Evolutionary conservation across 2,888 invertebrate genomes (phyloP).

Genomic region (Ennomos erosarius): DNA sequence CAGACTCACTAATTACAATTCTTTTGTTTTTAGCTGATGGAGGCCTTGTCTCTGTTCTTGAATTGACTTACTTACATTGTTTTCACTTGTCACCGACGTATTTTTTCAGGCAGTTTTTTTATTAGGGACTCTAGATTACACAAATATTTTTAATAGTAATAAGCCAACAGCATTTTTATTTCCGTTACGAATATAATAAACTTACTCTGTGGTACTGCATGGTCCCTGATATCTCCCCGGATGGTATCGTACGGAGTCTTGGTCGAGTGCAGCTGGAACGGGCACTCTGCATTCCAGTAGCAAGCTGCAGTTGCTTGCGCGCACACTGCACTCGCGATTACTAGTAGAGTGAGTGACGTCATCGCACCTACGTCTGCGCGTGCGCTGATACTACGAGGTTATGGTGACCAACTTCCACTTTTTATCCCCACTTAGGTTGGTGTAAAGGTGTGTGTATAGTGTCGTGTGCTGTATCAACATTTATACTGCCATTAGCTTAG

Average conservation of each 20-base stretch:
- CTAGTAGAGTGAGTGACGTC: constrained; percentile 33
- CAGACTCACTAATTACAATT: no score
- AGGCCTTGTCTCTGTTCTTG: no score
- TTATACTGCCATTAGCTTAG: background rate
- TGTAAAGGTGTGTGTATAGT: constrained; percentile 11
- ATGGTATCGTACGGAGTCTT: constrained; percentile 71
- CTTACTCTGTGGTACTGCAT: constrained; percentile 61
- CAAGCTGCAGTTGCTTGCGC: constrained; percentile 48
- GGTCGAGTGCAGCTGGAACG: constrained; percentile 59
- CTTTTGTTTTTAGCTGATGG: no score
- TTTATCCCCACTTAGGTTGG: constrained; percentile 15
- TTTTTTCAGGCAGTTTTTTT: no score
- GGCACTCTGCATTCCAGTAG: constrained; percentile 65
- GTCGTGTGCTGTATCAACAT: background rate
- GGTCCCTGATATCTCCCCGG: constrained; percentile 71
- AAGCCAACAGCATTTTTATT: no score
- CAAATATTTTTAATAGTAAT: no score
- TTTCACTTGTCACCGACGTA: background rate
- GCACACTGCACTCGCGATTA: constrained; percentile 39
- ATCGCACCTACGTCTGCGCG: constrained; percentile 22
- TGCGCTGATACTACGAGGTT: constrained; percentile 2
- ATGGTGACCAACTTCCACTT: background rate
- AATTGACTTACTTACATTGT: no score
- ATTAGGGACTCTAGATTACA: no score
- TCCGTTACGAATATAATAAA: background rate